Evolutionary conservation across 2,888 invertebrate species (phyloP).

Genomic region (Tortricodes alternella): DNA sequence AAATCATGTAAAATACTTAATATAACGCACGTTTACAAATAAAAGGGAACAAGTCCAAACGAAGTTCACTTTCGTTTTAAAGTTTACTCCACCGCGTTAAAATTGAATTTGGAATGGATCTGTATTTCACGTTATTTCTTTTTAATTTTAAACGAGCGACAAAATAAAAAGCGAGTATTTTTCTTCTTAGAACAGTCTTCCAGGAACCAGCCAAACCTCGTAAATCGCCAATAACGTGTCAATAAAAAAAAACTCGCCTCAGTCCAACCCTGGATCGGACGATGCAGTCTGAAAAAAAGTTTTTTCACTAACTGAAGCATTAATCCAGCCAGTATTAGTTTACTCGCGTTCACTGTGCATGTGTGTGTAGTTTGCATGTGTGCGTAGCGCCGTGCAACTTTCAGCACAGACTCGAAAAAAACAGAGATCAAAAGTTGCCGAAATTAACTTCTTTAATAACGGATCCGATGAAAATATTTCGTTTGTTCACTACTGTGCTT

Average conservation of each 20-base stretch:
- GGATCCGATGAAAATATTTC: slow-evolving; percentile 30
- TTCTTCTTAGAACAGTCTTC: too few species aligned
- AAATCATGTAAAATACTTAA: too few species aligned
- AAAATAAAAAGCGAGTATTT: too few species aligned
- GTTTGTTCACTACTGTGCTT: slow-evolving; percentile 16
- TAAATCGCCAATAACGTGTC: not conserved
- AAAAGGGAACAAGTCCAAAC: too few species aligned
- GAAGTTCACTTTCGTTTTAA: too few species aligned
- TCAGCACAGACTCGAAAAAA: slow-evolving; percentile 65
- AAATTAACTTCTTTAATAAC: slow-evolving; percentile 44
- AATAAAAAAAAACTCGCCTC: slow-evolving; percentile 34
- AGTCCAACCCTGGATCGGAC: slow-evolving; percentile 74
- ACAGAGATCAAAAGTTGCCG: slow-evolving; percentile 44
- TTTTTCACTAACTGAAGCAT: slow-evolving; percentile 84
- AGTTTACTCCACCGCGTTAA: too few species aligned
- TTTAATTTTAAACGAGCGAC: too few species aligned
- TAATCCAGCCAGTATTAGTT: slow-evolving; percentile 83
- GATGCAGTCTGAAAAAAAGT: slow-evolving; percentile 81
- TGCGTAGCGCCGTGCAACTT: slow-evolving; percentile 73
- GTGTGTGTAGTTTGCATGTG: slow-evolving; percentile 65
- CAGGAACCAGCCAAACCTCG: not conserved
- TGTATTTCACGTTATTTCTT: too few species aligned
- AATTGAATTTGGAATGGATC: too few species aligned
- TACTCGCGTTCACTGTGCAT: slow-evolving; percentile 74
- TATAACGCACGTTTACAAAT: too few species aligned